Conservation (phyloP, 2,797 vertebrate species). For the Todus mexicanus region DNA sequence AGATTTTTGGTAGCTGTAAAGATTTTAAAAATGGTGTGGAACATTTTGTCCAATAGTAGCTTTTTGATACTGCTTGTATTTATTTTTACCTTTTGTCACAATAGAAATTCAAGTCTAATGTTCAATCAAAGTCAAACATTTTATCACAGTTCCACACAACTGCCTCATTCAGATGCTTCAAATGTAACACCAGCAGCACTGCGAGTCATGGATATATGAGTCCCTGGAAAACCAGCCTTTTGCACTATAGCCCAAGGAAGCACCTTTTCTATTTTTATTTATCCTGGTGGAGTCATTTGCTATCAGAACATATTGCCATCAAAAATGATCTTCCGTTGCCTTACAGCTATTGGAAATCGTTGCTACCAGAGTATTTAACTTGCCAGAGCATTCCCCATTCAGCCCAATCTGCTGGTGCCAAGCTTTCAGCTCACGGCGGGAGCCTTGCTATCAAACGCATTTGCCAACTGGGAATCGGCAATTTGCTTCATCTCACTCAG, state of each 20-base stretch:
- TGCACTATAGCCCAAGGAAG: not conserved
- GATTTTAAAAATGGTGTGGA: not conserved
- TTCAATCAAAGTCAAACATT: conserved; percentile 17
- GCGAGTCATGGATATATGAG: not conserved
- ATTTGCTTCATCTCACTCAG: not conserved
- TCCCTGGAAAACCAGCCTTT: not conserved
- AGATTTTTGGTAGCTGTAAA: not conserved
- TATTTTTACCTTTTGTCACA: conserved; percentile 1
- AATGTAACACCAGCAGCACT: not conserved
- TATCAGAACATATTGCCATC: not conserved
- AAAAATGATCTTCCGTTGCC: not conserved
- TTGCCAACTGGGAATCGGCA: not conserved
- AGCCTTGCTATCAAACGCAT: not conserved
- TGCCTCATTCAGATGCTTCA: not conserved
- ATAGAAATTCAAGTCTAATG: not conserved
- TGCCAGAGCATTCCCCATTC: not conserved
- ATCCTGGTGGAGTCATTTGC: not conserved
- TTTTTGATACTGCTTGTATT: not conserved
- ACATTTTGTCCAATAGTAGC: not conserved
- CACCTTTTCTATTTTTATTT: not conserved
- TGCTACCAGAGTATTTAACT: not conserved
- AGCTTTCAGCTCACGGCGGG: fast-evolving
- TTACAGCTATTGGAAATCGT: not conserved
- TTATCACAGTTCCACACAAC: not conserved
- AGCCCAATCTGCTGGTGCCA: not conserved